These are phyloP conservation scores for Cyprinodon diabolis DNA, from an alignment of 2,797 vertebrate genomes.

Conservation along the genomic window DNA sequence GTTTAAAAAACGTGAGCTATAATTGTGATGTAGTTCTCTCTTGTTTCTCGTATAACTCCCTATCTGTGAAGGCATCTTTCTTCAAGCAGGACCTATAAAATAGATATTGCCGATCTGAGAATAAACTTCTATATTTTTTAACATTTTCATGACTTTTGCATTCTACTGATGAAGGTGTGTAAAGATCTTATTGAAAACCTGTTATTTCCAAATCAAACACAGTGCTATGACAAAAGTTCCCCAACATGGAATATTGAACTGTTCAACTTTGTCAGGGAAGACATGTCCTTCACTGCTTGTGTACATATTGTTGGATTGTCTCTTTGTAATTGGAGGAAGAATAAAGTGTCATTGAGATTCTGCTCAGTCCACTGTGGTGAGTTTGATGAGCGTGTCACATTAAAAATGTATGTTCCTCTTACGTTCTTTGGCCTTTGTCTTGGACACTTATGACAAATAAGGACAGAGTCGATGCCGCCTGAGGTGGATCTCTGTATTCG, in stretches of 20 bases:
- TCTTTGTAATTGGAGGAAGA: slow-evolving; percentile 58
- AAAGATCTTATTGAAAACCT: slow-evolving; percentile 26
- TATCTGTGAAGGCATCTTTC: slow-evolving; percentile 41
- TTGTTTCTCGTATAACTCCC: slow-evolving; percentile 37
- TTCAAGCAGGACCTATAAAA: slow-evolving; percentile 20
- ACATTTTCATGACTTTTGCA: background rate
- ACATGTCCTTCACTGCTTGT: slow-evolving; percentile 53
- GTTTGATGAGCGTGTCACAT: slow-evolving; percentile 78
- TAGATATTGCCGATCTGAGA: slow-evolving; percentile 24
- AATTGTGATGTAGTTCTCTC: slow-evolving; percentile 42
- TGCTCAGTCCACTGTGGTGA: slow-evolving; percentile 62
- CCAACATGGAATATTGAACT: slow-evolving; percentile 29
- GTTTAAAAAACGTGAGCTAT: slow-evolving; percentile 51
- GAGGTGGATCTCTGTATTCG: slow-evolving; percentile 59
- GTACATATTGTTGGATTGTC: slow-evolving; percentile 41
- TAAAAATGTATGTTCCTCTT: slow-evolving; percentile 80
- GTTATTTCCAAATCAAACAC: slow-evolving; percentile 25
- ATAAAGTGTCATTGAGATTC: slow-evolving; percentile 72
- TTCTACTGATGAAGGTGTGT: slow-evolving; percentile 15
- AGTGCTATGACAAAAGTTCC: slow-evolving; percentile 29
- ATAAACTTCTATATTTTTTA: slow-evolving; percentile 16
- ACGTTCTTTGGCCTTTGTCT: slow-evolving; percentile 75
- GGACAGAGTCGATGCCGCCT: slow-evolving; percentile 59
- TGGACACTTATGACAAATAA: slow-evolving; percentile 79
- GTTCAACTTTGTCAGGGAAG: slow-evolving; percentile 27